These are phyloP conservation scores for Escarpia spicata DNA, from an alignment of 2,888 invertebrate species.

Conservation along the genomic window DNA sequence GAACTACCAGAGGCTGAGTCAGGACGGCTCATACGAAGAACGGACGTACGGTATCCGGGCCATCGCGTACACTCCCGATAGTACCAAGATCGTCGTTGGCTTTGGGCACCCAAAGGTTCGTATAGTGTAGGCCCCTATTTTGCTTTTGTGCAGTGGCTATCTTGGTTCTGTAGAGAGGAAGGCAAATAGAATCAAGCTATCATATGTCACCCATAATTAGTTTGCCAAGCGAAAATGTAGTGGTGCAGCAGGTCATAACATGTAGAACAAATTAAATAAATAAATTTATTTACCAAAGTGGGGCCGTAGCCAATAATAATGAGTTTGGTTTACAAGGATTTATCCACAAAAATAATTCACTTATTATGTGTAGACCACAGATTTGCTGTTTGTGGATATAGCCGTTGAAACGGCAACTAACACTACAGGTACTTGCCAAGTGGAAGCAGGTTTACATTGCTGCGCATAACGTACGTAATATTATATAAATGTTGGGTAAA, in stretches of 20 bases:
- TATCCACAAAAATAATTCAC: no score
- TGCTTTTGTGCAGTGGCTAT: no score
- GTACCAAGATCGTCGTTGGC: slow-evolving; percentile 35
- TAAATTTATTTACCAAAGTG: no score
- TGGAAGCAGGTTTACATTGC: neutral
- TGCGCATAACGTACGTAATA: neutral
- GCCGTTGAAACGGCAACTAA: neutral
- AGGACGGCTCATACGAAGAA: slow-evolving; percentile 17
- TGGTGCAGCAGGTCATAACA: no score
- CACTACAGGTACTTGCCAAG: neutral
- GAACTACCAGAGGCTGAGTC: neutral
- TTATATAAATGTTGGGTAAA: neutral
- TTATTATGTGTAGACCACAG: neutral
- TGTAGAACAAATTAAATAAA: no score
- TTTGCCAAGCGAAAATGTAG: no score
- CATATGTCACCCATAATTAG: no score
- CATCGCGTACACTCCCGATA: slow-evolving; percentile 34
- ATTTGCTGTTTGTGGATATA: neutral
- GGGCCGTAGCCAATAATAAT: no score
- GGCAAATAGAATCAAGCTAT: no score
- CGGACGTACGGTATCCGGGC: slow-evolving; percentile 33
- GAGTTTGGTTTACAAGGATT: no score
- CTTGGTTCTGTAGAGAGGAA: no score
- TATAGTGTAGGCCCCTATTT: neutral
- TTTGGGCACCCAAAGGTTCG: slow-evolving; percentile 34